Evolutionary conservation across 2,888 invertebrate species (phyloP).

Genomic region (Apamea anceps): DNA sequence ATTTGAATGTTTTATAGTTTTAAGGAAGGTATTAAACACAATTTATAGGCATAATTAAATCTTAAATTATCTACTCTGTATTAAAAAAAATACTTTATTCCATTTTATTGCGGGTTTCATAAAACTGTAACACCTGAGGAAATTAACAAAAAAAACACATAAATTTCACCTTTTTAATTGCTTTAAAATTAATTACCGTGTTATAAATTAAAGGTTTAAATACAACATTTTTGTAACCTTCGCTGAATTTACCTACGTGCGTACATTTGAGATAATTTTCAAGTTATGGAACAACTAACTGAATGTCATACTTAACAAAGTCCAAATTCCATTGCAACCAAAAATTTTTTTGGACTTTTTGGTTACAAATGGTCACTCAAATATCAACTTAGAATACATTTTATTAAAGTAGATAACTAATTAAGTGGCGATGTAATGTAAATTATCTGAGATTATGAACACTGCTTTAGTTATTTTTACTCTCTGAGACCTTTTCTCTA

Average conservation of each 20-base stretch:
- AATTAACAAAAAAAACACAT: slow-evolving; percentile 36
- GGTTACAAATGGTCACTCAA: no score
- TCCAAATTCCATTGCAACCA: no score
- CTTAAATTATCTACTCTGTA: slow-evolving; percentile 31
- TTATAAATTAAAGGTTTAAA: slow-evolving; percentile 27
- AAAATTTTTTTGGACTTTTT: no score
- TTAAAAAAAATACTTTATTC: slow-evolving; percentile 35
- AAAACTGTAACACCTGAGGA: slow-evolving; percentile 58
- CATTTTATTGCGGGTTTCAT: slow-evolving; percentile 46
- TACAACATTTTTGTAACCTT: slow-evolving; percentile 22
- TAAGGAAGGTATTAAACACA: slow-evolving; percentile 52
- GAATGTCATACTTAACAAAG: no score
- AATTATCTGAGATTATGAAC: no score
- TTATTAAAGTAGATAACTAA: no score
- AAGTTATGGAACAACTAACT: no score
- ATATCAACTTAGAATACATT: no score
- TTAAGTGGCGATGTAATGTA: no score
- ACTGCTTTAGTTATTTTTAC: neutral
- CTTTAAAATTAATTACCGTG: slow-evolving; percentile 37
- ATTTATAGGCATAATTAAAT: slow-evolving; percentile 57
- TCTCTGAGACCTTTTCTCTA: neutral
- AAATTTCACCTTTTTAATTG: slow-evolving; percentile 51
- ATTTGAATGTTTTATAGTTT: slow-evolving; percentile 52
- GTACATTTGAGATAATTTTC: no score
- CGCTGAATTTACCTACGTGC: neutral